Evolutionary conservation across 2,113 vertebrate species (phyloP), one percentile per base, ranked within the genome.

Genomic region (Bombycilla garrulus): DNA sequence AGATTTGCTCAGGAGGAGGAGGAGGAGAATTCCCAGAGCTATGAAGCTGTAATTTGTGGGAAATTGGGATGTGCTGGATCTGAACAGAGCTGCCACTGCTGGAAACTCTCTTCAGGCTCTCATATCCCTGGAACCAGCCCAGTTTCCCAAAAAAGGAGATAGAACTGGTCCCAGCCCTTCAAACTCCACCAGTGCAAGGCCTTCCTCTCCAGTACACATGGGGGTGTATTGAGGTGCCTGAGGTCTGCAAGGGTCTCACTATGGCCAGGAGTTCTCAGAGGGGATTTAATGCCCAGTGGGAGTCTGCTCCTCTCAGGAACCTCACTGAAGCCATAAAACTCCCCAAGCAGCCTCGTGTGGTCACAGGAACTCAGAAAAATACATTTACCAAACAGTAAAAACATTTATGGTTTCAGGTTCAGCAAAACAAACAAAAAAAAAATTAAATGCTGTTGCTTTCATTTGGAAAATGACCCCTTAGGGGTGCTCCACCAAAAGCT

Each of bases 151-250:
- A 11, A 11, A 48, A 40, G 24, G 15, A 45, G 10, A 12, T 18
- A 25, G 57, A 67, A 35, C 12, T 56, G 40, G 4, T 22, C 18
- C 35, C 42, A 51, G 60, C 10, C 18, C 11, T 61, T 67, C 28
- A 18, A 60, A 66, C 11, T 21, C 56, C 38, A 36, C 11, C 23
- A 45, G 50, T 26, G 36, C 40, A 28, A 42, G 29, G 10, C 40
- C 73, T 38, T 28, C 36, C 50, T 40, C 54, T 80, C 35, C 11
- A 38, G 38, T 26, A 19, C 7, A 24, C 4, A 10, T 1, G 1
- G 56, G 35, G 21, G 6, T 60, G 23, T 7, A 22, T 5, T n/a
- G 54, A 73, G 29, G 33, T 36, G 35, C 50, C 29, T 0, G 0
- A 70, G 45, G 36, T 29, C 40, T 51, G 74, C 23, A 56, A 28